phyloP scores from a whole-genome alignment of 2,888 invertebrate species.

The Dinocampus coccinellae region DNA sequence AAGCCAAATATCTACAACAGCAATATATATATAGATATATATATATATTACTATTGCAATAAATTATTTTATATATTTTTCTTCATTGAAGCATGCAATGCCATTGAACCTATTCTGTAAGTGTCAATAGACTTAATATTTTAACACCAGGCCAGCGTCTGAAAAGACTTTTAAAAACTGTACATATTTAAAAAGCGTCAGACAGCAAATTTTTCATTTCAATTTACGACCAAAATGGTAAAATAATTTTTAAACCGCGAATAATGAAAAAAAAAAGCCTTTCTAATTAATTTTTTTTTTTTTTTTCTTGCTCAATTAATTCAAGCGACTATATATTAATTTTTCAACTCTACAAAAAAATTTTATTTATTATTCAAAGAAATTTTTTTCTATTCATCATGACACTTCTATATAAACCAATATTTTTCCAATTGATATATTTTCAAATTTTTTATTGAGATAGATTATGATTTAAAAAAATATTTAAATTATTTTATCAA shows the following conservation, averaged over 20 bases:
- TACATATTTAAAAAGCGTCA: background rate
- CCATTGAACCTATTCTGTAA: slow-evolving; percentile 4
- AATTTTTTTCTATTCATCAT: background rate
- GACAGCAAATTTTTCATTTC: too few relatives aligned
- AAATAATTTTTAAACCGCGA: too few relatives aligned
- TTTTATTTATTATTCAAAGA: background rate
- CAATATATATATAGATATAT: too few relatives aligned
- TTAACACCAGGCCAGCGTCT: background rate
- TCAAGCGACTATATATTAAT: too few relatives aligned
- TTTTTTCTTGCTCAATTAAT: too few relatives aligned
- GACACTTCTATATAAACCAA: background rate
- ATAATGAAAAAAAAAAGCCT: background rate
- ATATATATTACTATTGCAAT: background rate
- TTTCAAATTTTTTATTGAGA: too few relatives aligned
- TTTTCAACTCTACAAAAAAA: too few relatives aligned
- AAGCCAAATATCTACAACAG: slow-evolving; percentile 37
- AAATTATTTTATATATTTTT: background rate
- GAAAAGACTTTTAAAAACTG: background rate
- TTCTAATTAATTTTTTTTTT: too few relatives aligned
- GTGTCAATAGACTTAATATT: background rate
- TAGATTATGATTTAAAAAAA: background rate
- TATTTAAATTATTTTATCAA: background rate
- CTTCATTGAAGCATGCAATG: slow-evolving; percentile 8
- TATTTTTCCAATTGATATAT: too few relatives aligned
- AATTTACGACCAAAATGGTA: too few relatives aligned